These are phyloP conservation scores for Babyrousa celebensis DNA, from an alignment of 2,797 vertebrate genomes.

Conservation along the genomic window DNA sequence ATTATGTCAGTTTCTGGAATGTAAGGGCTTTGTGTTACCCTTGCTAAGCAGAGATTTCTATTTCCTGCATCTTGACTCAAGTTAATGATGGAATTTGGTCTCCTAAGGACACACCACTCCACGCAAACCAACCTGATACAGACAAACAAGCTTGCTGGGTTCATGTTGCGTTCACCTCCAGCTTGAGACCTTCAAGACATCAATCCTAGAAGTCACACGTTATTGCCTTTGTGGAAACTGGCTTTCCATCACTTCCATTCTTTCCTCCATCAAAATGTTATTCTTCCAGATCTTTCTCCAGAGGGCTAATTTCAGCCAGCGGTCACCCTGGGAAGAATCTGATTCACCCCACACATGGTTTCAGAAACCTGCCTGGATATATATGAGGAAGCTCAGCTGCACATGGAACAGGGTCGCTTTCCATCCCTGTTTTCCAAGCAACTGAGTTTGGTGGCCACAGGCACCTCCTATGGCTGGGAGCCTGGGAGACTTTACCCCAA, in stretches of 20 bases:
- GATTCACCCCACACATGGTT: background rate
- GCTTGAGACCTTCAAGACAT: background rate
- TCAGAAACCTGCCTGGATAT: background rate
- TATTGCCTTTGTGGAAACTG: background rate
- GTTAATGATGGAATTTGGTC: constrained; percentile 62
- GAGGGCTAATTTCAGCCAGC: background rate
- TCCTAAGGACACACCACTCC: background rate
- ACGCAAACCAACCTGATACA: background rate
- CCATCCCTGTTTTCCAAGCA: background rate
- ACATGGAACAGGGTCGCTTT: background rate
- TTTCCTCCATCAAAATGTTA: background rate
- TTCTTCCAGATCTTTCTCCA: background rate
- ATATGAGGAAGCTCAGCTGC: background rate
- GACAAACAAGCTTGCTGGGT: background rate
- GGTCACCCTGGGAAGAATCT: background rate
- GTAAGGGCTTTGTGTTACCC: background rate
- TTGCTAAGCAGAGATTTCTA: constrained; percentile 74
- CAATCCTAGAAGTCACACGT: background rate
- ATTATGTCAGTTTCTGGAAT: background rate
- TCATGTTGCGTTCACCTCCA: background rate
- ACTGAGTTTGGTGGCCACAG: background rate
- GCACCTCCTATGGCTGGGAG: background rate
- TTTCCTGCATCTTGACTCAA: constrained; percentile 71
- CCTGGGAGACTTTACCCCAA: background rate
- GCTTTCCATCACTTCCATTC: background rate